A percentile compares a stretch with the other conserved stretches of the same genome.
These are phyloP conservation scores for Ommatoiulus sabulosus DNA, from an alignment of 2,888 invertebrate species.

Conservation along the genomic window DNA sequence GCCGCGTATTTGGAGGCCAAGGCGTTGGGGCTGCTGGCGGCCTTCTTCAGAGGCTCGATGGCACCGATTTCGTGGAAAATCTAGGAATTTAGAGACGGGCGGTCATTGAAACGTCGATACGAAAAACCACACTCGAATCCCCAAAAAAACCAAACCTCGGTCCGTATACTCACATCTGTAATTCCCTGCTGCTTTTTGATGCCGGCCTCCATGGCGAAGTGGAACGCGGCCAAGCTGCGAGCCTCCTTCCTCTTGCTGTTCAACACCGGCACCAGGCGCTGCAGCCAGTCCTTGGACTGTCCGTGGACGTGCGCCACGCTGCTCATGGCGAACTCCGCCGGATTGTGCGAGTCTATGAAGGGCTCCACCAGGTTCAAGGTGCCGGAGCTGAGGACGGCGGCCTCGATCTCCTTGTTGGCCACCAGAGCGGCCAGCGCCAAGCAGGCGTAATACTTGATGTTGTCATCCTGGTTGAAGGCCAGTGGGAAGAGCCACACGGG, in stretches of 20 bases:
- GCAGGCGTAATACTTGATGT: slow-evolving; percentile 98
- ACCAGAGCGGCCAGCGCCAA: slow-evolving; percentile 96
- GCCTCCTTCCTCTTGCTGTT: slow-evolving; percentile 96
- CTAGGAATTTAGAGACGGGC: slow-evolving; percentile 61
- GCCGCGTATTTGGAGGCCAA: slow-evolving; percentile 97
- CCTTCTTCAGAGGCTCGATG: slow-evolving; percentile 92
- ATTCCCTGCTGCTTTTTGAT: slow-evolving; percentile 95
- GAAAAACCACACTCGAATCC: too few species aligned
- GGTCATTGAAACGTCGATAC: background rate
- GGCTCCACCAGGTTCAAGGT: slow-evolving; percentile 96
- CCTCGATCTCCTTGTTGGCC: slow-evolving; percentile 97
- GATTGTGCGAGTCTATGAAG: slow-evolving; percentile 93
- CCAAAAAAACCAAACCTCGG: too few species aligned
- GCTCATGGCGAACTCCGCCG: slow-evolving; percentile 92
- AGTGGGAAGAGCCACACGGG: slow-evolving; percentile 98
- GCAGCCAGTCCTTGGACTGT: slow-evolving; percentile 94
- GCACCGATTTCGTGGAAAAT: slow-evolving; percentile 95
- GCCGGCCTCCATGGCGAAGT: slow-evolving; percentile 98
- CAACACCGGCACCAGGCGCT: slow-evolving; percentile 91
- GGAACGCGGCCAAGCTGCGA: slow-evolving; percentile 95
- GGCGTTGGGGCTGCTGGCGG: slow-evolving; percentile 97
- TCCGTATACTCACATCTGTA: slow-evolving; percentile 73
- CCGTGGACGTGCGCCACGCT: slow-evolving; percentile 94
- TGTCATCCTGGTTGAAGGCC: slow-evolving; percentile 96
- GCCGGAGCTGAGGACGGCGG: slow-evolving; percentile 95